Evolutionary conservation across 2,888 invertebrate genomes (phyloP), one percentile per base, ranked within the genome.

Genomic region (Drosophila formosana): DNA sequence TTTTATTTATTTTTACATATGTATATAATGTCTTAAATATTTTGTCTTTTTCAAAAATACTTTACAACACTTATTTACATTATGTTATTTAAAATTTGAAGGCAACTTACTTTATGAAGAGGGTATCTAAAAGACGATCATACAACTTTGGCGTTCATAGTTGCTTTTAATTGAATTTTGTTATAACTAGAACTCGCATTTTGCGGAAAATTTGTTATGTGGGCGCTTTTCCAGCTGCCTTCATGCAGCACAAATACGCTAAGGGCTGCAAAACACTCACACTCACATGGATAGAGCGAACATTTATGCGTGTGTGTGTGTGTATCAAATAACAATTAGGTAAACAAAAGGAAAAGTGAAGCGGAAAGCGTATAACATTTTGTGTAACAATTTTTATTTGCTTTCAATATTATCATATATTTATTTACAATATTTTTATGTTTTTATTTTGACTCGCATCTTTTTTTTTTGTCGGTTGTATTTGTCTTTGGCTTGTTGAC

Each of bases 271-370:
- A 50, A 28, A 43, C 7, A 41, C 32, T 11, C 49, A 39, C 41
- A 41, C 57, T 25, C 3, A 9, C 4, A 39, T 37, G 26, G 13
- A 26, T 51, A 32, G 32, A 32, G 32, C 9, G n/a, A 11, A 37
- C n/a, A n/a, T 18, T 18, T 26, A 28, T 39, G 50, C 18, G 41
- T 34, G 45, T n/a, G 39, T 18, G 30, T 39, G 28, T 46, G 53
- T 55, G 46, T 66, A 66, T 78, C 66, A 66, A 78, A 78, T 64
- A 41, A 45, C 78, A 75, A 78, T 78, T 72, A 66, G 58, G 39
- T 34, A 60, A 45, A 13, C 26, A 49, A 28, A 23, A 23, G 8
- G 3, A 13, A 28, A n/a, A 30, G 9, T 18, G 30, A 9, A 39
- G 2, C 11, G 37, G 45, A 58, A 50, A 75, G 51, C 45, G 49